Evolutionary conservation across 1,140 invertebrate species (phyloP).

Genomic region (Drosophila sulfurigaster): DNA sequence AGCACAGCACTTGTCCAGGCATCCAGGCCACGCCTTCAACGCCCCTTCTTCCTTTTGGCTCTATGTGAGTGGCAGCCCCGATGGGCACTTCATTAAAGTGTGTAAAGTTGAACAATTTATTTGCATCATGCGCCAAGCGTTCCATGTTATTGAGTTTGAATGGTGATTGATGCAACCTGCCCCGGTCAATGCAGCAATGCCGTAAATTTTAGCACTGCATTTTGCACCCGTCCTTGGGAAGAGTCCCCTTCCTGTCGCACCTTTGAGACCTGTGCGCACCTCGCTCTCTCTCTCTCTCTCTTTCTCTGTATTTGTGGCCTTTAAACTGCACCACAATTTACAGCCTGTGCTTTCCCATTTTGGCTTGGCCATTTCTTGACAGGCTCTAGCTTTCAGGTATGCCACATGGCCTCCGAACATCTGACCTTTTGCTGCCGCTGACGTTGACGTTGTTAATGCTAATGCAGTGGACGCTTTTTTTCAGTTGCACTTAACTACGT

Average conservation of each 20-base stretch:
- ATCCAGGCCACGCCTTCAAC: background rate
- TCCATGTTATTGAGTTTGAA: conserved; percentile 54
- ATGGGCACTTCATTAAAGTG: conserved; percentile 70
- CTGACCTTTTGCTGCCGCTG: conserved; percentile 7
- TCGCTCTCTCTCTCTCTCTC: background rate
- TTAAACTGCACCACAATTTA: conserved; percentile 29
- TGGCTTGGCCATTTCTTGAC: conserved; percentile 2
- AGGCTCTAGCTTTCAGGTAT: background rate
- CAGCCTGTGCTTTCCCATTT: background rate
- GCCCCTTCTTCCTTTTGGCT: background rate
- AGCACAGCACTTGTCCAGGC: conserved; percentile 37
- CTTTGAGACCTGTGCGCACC: conserved; percentile 11
- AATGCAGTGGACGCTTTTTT: background rate
- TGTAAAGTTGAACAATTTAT: conserved; percentile 76
- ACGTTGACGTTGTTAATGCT: conserved; percentile 3
- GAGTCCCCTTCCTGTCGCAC: background rate
- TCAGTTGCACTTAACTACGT: background rate
- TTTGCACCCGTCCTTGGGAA: background rate
- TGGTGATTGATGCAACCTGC: conserved; percentile 46
- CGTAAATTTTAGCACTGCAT: conserved; percentile 34
- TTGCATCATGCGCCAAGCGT: conserved; percentile 66
- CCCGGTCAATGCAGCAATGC: conserved; percentile 36
- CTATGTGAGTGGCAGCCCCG: conserved; percentile 22
- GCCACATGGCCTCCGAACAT: background rate
- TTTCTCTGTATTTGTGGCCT: conserved; percentile 1